Evolutionary conservation across 2,888 invertebrate genomes (phyloP), one percentile per base, ranked within the genome.

Genomic region (Leptinotarsa rubiginosa): DNA sequence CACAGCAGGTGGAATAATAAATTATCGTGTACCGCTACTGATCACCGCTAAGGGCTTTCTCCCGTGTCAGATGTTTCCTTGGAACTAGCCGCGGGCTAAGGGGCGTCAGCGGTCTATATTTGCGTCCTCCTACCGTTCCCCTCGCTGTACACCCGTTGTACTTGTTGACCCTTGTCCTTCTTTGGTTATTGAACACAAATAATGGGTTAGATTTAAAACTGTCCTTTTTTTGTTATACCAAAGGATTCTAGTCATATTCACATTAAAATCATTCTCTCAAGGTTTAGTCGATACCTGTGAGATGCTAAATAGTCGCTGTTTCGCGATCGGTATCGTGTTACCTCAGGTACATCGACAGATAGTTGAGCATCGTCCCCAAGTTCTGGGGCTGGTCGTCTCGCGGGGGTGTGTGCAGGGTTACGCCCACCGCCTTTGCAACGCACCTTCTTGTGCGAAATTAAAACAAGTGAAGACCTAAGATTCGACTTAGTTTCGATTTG

Each of bases 381-480:
- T 81, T 80, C 85, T 84, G 85, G 86, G 86, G 86, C 86, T 84
- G 86, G 81, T 79, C 81, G 78, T 80, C 85, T 81, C 84, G 85
- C 86, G 86, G 85, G 87, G 86, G 86, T 86, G 87, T 81, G 81
- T 81, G 84, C 82, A 82, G 83, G 85, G 87, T 86, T 85, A 87
- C 86, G 87, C 87, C 87, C 85, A 86, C 86, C 85, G 85, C 86
- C 85, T 85, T 84, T 83, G 80, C 78, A 82, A 77, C 80, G 77
- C 77, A 81, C 79, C 81, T 81, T 79, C 72, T 78, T 77, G 62
- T 72, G 75, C 75, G 73, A 77, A 77, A 77, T 75, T 73, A 71
- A 73, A 74, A 70, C 70, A 70, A 59, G 65, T 15, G 54, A 68
- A 41, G 68, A 15, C 54, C 22, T 18, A 50, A 15, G 52, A 18